Conservation (phyloP, 2,797 vertebrate species). For the Babyrousa celebensis region DNA sequence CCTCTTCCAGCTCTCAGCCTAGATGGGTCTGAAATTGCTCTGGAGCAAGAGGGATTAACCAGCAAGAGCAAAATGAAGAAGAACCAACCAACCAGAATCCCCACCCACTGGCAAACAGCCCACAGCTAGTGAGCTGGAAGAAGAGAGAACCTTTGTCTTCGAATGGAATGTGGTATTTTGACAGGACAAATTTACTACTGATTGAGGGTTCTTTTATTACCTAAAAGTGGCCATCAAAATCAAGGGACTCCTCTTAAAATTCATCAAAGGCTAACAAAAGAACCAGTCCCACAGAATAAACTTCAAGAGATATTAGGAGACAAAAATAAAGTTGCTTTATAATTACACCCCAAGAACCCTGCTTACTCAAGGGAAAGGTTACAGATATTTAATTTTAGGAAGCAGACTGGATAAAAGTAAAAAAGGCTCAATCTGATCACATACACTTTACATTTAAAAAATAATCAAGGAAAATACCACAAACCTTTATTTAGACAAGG, state of each 20-base stretch:
- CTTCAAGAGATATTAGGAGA: slow-evolving; percentile 56
- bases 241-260: slow-evolving; percentile 28
- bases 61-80: not conserved
- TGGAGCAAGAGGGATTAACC: not conserved
- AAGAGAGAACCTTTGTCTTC: slow-evolving; percentile 36
- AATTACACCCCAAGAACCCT: slow-evolving; percentile 71
- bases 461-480: slow-evolving; percentile 72
- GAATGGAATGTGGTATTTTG: slow-evolving; percentile 59
- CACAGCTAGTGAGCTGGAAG: not conserved
- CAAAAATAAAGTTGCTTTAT: slow-evolving; percentile 78
- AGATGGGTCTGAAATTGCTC: slow-evolving; percentile 22
- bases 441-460: slow-evolving; percentile 73
- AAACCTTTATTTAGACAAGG: slow-evolving; percentile 64
- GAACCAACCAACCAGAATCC: not conserved
- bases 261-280: slow-evolving; percentile 58
- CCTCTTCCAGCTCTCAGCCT: not conserved
- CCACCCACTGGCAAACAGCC: not conserved
- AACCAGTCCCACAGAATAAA: slow-evolving; percentile 35
- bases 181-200: slow-evolving; percentile 51
- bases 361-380: slow-evolving; percentile 73
- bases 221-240: slow-evolving; percentile 65
- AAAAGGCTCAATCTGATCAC: slow-evolving; percentile 23
- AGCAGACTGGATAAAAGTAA: slow-evolving; percentile 58
- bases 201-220: slow-evolving; percentile 45
- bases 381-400: slow-evolving; percentile 79